Conservation (phyloP, 2,113 vertebrate species). For the Syngnathus scovelli region DNA sequence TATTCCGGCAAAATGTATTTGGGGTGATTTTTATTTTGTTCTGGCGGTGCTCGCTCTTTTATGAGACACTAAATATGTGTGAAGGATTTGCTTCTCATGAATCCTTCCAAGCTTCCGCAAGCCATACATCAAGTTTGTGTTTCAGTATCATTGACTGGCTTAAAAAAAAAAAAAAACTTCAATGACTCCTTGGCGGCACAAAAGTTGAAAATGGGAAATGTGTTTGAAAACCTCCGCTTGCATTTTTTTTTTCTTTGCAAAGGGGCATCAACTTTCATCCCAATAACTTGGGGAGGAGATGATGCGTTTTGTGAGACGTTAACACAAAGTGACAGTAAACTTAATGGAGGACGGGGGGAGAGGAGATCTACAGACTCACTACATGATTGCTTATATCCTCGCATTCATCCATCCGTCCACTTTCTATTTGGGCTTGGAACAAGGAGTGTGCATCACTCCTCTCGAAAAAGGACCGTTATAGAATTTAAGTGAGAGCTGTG, state of each 20-base stretch:
- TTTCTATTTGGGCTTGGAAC: background rate
- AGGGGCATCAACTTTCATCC: slow-evolving; percentile 53
- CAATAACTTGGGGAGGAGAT: slow-evolving; percentile 35
- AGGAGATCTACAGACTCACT: background rate
- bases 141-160: background rate
- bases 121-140: background rate
- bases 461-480: no score
- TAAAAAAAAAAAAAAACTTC: background rate
- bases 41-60: no score
- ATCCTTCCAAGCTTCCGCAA: background rate
- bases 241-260: slow-evolving; percentile 17
- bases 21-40: no score
- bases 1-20: no score
- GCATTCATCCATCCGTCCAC: background rate
- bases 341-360: slow-evolving; percentile 19
- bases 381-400: background rate
- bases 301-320: slow-evolving; percentile 44
- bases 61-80: no score
- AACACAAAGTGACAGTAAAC: slow-evolving; percentile 50
- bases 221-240: slow-evolving; percentile 18
- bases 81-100: background rate
- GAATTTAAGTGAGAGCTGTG: no score
- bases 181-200: background rate
- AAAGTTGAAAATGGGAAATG: slow-evolving; percentile 3
- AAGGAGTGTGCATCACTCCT: no score